These are phyloP conservation scores for Zaprionus gabonicus DNA, from an alignment of 1,140 invertebrate genomes.

Conservation along the genomic window DNA sequence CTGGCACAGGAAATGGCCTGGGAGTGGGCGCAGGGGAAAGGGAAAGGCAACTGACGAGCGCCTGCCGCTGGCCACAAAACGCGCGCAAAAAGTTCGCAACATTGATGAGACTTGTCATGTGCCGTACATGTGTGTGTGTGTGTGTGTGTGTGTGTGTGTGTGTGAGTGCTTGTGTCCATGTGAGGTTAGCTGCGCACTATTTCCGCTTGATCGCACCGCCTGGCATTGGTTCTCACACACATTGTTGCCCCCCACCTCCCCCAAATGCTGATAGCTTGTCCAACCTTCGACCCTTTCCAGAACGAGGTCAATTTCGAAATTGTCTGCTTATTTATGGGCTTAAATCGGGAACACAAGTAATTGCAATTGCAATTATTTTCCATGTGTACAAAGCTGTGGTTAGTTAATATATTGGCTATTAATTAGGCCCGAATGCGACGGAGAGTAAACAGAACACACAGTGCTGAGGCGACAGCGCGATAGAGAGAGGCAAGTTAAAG, in stretches of 20 bases:
- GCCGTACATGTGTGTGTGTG: background rate
- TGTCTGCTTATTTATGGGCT: slow-evolving; percentile 32
- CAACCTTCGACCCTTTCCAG: slow-evolving; percentile 19
- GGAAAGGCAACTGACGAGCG: slow-evolving; percentile 13
- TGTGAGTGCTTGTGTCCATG: background rate
- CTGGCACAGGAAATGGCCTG: background rate
- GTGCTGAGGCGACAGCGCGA: background rate
- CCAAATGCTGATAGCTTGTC: slow-evolving; percentile 28
- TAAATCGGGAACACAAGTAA: slow-evolving; percentile 39
- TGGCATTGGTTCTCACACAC: background rate
- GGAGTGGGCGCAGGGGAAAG: background rate
- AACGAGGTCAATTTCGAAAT: slow-evolving; percentile 7
- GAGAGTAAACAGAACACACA: background rate
- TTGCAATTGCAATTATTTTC: slow-evolving; percentile 41
- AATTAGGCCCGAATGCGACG: slow-evolving; percentile 43
- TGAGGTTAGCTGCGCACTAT: slow-evolving; percentile 25
- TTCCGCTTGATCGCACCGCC: slow-evolving; percentile 62
- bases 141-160: background rate
- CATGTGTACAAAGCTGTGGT: slow-evolving; percentile 10
- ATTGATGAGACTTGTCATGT: slow-evolving; percentile 32
- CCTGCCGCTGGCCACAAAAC: slow-evolving; percentile 16
- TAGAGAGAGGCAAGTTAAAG: background rate
- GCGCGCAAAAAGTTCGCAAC: slow-evolving; percentile 43
- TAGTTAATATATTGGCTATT: slow-evolving; percentile 56
- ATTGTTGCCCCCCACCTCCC: slow-evolving; percentile 11